These are phyloP conservation scores for Lepidocolaptes lacrymiger DNA, from an alignment of 2,797 vertebrate species.

Conservation along the genomic window DNA sequence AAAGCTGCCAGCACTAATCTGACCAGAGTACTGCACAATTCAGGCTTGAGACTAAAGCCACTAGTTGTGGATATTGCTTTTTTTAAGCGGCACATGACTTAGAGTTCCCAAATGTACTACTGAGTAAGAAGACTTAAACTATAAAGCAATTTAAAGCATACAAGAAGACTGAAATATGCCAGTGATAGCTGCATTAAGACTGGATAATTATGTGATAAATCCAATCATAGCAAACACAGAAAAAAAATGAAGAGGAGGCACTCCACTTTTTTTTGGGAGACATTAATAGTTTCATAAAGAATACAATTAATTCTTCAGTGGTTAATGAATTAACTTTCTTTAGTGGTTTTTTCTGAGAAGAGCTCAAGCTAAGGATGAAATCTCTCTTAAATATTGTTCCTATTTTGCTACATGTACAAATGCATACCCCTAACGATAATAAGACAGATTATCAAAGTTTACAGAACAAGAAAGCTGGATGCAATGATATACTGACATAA, in stretches of 20 bases:
- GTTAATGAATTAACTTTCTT: not conserved
- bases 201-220: not conserved
- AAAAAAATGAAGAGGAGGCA: not conserved
- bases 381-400: not conserved
- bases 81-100: not conserved
- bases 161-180: not conserved
- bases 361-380: not conserved
- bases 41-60: not conserved
- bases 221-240: not conserved
- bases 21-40: not conserved
- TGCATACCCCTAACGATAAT: fast-evolving
- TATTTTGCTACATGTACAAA: not conserved
- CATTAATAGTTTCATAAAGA: not conserved
- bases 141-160: not conserved
- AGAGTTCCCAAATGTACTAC: not conserved
- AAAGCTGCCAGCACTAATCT: not conserved
- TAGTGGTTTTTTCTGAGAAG: not conserved
- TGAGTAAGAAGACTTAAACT: not conserved
- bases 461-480: not conserved
- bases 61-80: not conserved
- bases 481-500: not conserved
- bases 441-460: not conserved
- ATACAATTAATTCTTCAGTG: not conserved
- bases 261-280: not conserved
- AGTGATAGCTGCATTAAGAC: not conserved